A percentile compares a stretch with the other conserved stretches of the same genome.
These are phyloP conservation scores for Monopterus albus DNA, from an alignment of 2,113 vertebrate genomes.

Conservation along the genomic window DNA sequence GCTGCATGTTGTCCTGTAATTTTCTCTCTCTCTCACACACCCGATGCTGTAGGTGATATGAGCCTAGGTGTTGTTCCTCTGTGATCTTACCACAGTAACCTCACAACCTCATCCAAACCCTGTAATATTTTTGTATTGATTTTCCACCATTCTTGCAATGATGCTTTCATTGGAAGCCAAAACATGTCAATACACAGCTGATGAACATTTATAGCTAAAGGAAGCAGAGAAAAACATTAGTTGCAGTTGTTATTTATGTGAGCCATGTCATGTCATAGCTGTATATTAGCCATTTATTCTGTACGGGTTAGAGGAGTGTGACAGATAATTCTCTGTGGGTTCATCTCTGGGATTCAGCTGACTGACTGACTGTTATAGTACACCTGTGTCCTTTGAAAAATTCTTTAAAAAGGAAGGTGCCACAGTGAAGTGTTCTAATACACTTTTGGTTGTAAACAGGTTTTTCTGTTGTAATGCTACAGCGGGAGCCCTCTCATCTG, in stretches of 20 bases:
- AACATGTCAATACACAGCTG: conserved; percentile 90
- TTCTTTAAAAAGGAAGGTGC: conserved; percentile 2
- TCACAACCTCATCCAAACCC: conserved; percentile 92
- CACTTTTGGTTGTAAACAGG: neutral
- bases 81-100: conserved; percentile 90
- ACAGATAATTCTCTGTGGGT: conserved; percentile 26
- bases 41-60: conserved; percentile 24
- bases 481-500: too few relatives aligned
- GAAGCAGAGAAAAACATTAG: conserved; percentile 87
- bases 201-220: conserved; percentile 89
- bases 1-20: conserved; percentile 7
- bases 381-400: conserved; percentile 16
- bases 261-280: conserved; percentile 42
- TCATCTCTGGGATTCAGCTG: conserved; percentile 28
- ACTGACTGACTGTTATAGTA: conserved; percentile 30
- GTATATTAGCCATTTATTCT: conserved; percentile 46
- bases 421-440: neutral
- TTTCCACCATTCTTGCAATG: conserved; percentile 90
- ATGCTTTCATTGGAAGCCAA: conserved; percentile 82
- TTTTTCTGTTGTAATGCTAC: too few relatives aligned
- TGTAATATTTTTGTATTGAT: conserved; percentile 96
- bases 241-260: conserved; percentile 88
- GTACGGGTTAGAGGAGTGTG: conserved; percentile 14
- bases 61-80: conserved; percentile 79
- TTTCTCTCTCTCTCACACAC: conserved; percentile 15